Evolutionary conservation across 2,113 vertebrate genomes (phyloP).

Genomic region (Antechinus flavipes): DNA sequence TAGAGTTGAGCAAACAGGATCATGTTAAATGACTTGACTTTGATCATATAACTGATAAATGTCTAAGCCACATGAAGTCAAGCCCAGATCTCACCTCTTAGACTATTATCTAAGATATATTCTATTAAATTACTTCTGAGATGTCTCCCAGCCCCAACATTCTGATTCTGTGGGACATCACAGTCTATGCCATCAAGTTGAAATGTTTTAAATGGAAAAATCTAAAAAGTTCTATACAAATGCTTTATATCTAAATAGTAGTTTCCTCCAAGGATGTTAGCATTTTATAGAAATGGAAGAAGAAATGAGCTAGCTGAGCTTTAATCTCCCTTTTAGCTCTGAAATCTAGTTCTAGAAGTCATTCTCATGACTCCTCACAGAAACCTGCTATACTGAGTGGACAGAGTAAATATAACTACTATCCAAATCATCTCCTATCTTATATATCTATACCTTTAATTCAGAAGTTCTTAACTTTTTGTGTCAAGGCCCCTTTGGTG

Average conservation of each 20-base stretch:
- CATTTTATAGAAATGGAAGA: background rate
- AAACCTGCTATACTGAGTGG: background rate
- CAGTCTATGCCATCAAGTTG: background rate
- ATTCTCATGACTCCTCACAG: background rate
- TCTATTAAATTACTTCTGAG: background rate
- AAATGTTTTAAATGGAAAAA: background rate
- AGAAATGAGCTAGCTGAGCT: background rate
- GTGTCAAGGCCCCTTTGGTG: background rate
- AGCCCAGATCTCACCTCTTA: background rate
- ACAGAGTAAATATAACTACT: background rate
- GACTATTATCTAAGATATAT: background rate
- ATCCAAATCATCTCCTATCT: accelerated
- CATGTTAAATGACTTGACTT: background rate
- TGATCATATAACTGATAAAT: background rate
- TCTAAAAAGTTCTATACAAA: background rate
- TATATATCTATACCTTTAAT: background rate
- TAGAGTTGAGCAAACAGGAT: background rate
- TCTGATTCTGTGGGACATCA: background rate
- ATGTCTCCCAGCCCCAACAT: background rate
- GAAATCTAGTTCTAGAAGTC: background rate
- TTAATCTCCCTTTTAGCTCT: background rate
- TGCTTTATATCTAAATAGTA: background rate
- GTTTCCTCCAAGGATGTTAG: background rate
- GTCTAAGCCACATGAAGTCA: background rate
- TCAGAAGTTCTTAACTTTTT: background rate